Conservation (phyloP, 1,140 invertebrate genomes). For the Papilio machaon region DNA sequence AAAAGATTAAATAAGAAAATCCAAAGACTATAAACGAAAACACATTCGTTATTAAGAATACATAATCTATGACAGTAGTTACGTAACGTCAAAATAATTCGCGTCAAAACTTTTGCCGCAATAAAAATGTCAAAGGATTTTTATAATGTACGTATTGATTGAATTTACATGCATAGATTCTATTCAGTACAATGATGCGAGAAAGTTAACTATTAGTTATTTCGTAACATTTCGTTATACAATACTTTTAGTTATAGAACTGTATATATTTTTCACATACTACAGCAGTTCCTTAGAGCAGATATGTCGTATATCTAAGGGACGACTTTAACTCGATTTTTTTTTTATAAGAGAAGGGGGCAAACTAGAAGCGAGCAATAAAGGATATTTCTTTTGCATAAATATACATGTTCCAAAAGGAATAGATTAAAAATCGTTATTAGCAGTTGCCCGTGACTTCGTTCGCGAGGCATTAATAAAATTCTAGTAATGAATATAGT, state of each 20-base stretch:
- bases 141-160: neutral
- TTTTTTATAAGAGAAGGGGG: too few relatives aligned
- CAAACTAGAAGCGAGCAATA: too few relatives aligned
- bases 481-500: too few relatives aligned
- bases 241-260: neutral
- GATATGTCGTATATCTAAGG: too few relatives aligned
- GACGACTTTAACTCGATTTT: too few relatives aligned
- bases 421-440: too few relatives aligned
- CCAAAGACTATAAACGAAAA: neutral
- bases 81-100: neutral
- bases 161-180: neutral
- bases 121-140: constrained; percentile 12
- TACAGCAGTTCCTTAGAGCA: too few relatives aligned
- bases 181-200: neutral
- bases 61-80: constrained; percentile 1
- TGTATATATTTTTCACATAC: too few relatives aligned
- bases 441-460: too few relatives aligned
- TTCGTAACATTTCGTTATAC: constrained; percentile 2
- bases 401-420: too few relatives aligned
- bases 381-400: too few relatives aligned
- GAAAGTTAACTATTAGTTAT: neutral
- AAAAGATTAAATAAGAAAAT: neutral
- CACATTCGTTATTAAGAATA: neutral
- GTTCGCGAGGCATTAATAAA: too few relatives aligned
- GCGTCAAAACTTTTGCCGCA: neutral